Conservation (phyloP, 1,140 invertebrate genomes). For the Megalopta genalis region DNA sequence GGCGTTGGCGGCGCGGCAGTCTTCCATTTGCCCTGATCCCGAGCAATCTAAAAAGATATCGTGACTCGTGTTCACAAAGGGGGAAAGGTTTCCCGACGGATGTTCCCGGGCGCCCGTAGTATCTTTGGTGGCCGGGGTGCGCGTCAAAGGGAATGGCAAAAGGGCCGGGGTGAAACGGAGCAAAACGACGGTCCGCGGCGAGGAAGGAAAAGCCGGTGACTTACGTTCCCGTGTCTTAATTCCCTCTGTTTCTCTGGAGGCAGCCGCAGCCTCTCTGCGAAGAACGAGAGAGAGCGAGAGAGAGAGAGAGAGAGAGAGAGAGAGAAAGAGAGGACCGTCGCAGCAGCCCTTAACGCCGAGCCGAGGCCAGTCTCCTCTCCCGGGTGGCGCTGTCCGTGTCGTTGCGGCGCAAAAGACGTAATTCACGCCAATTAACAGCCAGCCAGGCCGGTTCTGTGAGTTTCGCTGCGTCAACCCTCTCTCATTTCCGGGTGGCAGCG, state of each 20-base stretch:
- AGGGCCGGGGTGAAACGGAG: background rate
- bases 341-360: background rate
- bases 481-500: constrained; percentile 38
- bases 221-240: constrained; percentile 37
- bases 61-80: background rate
- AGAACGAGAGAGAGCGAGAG: too few species aligned
- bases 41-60: background rate
- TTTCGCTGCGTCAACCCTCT: constrained; percentile 59
- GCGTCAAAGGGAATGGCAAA: background rate
- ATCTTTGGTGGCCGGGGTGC: background rate
- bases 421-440: constrained; percentile 68
- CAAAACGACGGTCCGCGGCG: background rate
- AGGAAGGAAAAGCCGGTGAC: constrained; percentile 5
- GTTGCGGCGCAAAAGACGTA: constrained; percentile 62
- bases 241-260: constrained; percentile 19
- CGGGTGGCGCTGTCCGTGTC: constrained; percentile 27
- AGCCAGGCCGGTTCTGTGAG: constrained; percentile 26
- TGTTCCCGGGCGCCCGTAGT: background rate
- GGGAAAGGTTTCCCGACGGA: background rate
- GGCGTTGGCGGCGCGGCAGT: too few species aligned
- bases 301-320: too few species aligned
- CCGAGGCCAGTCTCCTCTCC: background rate
- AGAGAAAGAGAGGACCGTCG: background rate
- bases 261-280: too few species aligned
- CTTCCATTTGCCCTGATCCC: background rate